Base-by-base conservation (phyloP, 2,888 invertebrate species). In the Sinelater perroti region DNA sequence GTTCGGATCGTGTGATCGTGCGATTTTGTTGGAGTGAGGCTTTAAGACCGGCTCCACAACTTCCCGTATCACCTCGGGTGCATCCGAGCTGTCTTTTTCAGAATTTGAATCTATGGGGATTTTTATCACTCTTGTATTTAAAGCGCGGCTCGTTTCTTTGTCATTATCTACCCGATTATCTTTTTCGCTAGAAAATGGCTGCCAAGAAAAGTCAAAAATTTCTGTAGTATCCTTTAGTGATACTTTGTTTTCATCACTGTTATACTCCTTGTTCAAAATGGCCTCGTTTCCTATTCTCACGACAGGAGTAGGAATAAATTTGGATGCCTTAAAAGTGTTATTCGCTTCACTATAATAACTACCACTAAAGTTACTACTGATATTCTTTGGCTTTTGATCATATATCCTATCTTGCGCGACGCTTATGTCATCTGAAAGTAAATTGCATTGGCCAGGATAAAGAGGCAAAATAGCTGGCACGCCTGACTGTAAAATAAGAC, bases 381-480 rank as follows among this genome's bases (percentile, higher is more conserved):
- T 40, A 40, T 24, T 40, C 20, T 53, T 65, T 54, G 16, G 42
- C 45, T 8, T 46, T 17, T 49, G 33, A 54, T 44, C 44, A 6
- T 26, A 49, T 26, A 49, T 26, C 16, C 42, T 40, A 6, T 56
- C 30, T 11, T 56, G 24, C 10, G 26, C 33, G 7, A 20, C 16
- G 1, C 14, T 31, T 1, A n/a, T 8, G 7, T 45, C 20, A 8
- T 84, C 85, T 68, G 81, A 78, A 42, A 86, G 85, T 61, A 88
- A 78, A 72, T 86, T 85, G 72, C 94, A 95, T 67, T 92, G 87
- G 2, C 92, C 93, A 0, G 90, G 85, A 68, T 87, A 86, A 1
- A 95, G 81, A 1, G 88, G 88, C 61, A 94, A 76, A 47, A 87
- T 86, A 1, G 90, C 83, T 0, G 91, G 84, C 51, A 84, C 83